Percentiles rank a stretch among this genome's conserved stretches.
Conservation (phyloP, 2,888 invertebrate species). For the Metellina segmentata region DNA sequence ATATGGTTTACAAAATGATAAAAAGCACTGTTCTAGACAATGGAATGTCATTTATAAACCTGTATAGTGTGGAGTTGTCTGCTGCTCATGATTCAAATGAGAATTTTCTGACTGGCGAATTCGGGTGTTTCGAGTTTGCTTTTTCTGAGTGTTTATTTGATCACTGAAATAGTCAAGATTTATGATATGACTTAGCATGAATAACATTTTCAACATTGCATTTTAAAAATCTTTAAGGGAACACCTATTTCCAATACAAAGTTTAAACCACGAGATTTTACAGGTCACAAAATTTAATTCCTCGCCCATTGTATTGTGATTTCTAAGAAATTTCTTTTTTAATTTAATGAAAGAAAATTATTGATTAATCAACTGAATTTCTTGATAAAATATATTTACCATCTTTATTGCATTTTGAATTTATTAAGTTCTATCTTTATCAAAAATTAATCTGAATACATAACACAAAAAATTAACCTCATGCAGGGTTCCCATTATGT, state of each 20-base stretch:
- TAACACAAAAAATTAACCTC: too few species aligned
- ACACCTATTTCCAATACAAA: neutral
- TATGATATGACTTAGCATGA: neutral
- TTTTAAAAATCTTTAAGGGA: too few species aligned
- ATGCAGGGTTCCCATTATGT: too few species aligned
- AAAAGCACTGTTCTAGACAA: slow-evolving; percentile 4
- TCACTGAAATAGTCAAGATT: slow-evolving; percentile 43
- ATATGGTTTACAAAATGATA: slow-evolving; percentile 12
- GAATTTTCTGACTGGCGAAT: slow-evolving; percentile 57
- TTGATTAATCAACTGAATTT: neutral
- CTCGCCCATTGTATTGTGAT: neutral
- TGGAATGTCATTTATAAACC: slow-evolving; percentile 68
- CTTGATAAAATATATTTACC: too few species aligned
- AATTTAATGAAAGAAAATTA: neutral
- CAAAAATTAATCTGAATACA: too few species aligned
- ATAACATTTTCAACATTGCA: neutral
- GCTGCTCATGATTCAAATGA: slow-evolving; percentile 50
- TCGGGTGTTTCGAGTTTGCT: slow-evolving; percentile 42
- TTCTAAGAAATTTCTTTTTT: too few species aligned
- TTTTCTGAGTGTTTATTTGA: slow-evolving; percentile 63
- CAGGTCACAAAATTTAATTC: neutral
- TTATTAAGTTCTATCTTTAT: too few species aligned
- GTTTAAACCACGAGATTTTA: neutral
- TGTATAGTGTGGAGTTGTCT: slow-evolving; percentile 62
- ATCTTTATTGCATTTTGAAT: too few species aligned